These are phyloP conservation scores for Arizona elegans DNA, from an alignment of 2,113 vertebrate species.

Conservation along the genomic window DNA sequence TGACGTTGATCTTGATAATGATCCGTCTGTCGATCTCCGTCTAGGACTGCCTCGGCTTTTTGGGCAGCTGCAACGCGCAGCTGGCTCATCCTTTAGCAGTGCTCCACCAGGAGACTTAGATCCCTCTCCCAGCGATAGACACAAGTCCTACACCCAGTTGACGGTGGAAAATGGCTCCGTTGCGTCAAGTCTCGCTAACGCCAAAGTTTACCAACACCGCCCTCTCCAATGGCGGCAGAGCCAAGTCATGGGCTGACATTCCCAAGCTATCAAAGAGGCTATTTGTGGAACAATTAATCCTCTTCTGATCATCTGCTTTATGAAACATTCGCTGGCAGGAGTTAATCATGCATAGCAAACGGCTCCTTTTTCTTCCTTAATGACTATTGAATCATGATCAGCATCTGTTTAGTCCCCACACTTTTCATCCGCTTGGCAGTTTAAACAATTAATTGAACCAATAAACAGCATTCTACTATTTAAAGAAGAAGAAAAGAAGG, in stretches of 20 bases:
- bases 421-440: slow-evolving; percentile 59
- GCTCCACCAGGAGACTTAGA: no score
- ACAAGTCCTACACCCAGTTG: neutral
- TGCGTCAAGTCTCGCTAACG: neutral
- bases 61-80: no score
- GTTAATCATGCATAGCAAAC: slow-evolving; percentile 73
- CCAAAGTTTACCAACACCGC: neutral
- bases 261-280: slow-evolving; percentile 24
- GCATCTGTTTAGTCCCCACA: slow-evolving; percentile 67
- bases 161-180: neutral
- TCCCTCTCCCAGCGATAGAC: no score
- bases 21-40: no score
- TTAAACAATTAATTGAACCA: slow-evolving; percentile 65
- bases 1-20: no score
- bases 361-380: slow-evolving; percentile 68
- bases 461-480: slow-evolving; percentile 53
- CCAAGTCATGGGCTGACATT: neutral
- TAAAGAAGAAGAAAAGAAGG: neutral
- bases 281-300: slow-evolving; percentile 65
- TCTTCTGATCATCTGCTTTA: slow-evolving; percentile 68
- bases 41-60: no score
- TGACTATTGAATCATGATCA: slow-evolving; percentile 63
- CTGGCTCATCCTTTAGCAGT: no score
- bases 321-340: slow-evolving; percentile 67
- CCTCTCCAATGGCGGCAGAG: neutral